Base-by-base conservation (phyloP, 2,113 vertebrate genomes). In the Brienomyrus brachyistius region DNA sequence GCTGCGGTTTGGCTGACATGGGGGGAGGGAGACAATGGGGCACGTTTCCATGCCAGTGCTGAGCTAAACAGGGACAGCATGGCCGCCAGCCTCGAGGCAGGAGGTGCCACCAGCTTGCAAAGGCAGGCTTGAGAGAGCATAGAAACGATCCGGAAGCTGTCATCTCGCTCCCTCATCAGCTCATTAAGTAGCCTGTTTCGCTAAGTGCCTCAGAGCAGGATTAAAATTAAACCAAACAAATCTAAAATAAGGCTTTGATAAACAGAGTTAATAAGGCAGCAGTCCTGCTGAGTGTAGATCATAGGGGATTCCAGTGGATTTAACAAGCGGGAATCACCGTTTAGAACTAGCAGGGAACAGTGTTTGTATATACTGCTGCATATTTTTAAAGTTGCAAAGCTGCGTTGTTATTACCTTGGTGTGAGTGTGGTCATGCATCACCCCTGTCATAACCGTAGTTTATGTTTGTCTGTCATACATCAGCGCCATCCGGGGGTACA, bases 41-140 rank as follows among this genome's bases (percentile, higher is more conserved):
- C 77, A 45, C 52, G 86, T 83, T 84, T 90, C 74, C 52, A 87
- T 90, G 89, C 85, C 90, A 90, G 90, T 88, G 62, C 45, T 50
- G 89, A 83, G 35, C 52, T 56, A 70, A 80, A 87, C 47, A 83
- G 86, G 59, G 45, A 88, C 90, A 86, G 89, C 54, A 91, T 70
- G 87, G 74, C 90, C 70, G 66, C 45, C 21, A 80, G 70, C 50
- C 43, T 86, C 23, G 59, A 90, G 87, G 52, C 87, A 88, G 86
- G 84, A 66, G 90, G 47, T 5, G 19, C 89, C 43, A 90, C 77
- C 90, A 90, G 89, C 80, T 92, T 87, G 86, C 40, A 84, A 90
- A 91, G 48, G 70, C 74, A 88, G 88, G 90, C 90, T 88, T 90
- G 89, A 92, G 83, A 91, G 90, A 91, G 86, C 62, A 62, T 80